Evolutionary conservation across 2,797 vertebrate genomes (phyloP), one percentile per base, ranked within the genome.

Genomic region (Rallus crepitans): DNA sequence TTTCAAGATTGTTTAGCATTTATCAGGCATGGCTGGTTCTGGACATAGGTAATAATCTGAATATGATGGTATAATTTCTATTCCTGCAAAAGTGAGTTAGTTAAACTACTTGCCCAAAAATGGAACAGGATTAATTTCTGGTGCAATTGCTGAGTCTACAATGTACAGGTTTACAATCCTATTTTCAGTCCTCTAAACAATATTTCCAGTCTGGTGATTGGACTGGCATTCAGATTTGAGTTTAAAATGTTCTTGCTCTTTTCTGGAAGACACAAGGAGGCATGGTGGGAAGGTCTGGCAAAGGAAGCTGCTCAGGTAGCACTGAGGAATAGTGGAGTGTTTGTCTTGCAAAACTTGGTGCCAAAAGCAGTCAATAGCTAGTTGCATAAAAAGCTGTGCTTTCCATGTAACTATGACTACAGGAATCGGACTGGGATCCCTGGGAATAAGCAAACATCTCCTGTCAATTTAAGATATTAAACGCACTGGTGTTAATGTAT

Each of bases 371-470:
- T n/a, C 3, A 0, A 66, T 48, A 78, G 48, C 72, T 85, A 48
- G 82, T 37, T 79, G 57, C 35, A 63, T 63, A 79, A 91, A 71
- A 82, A 88, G 31, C 83, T 84, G 42, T 92, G 61, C 50, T 90
- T 87, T 93, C 66, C 52, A 21, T 23, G 80, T 95, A 92, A 39
- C 96, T 95, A 80, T 94, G 95, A 42, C 93, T 91, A 91, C 87
- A 78, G 53, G 59, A 93, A 66, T 84, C 1, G 0, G 57, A 39
- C 75, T 3, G 14, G 40, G 47, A 81, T 90, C 69, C 25, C 8
- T 80, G 86, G 69, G 80, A 95, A 72, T 78, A 93, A 84, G 72
- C 50, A 79, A 87, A 53, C 18, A 68, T 87, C 63, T 77, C 48
- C 6, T 87, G 35, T n/a, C 60, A 55, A 7, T 75, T 93, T 69